phyloP scores from a whole-genome alignment of 2,797 vertebrate genomes.

The Macrochelys suwanniensis region DNA sequence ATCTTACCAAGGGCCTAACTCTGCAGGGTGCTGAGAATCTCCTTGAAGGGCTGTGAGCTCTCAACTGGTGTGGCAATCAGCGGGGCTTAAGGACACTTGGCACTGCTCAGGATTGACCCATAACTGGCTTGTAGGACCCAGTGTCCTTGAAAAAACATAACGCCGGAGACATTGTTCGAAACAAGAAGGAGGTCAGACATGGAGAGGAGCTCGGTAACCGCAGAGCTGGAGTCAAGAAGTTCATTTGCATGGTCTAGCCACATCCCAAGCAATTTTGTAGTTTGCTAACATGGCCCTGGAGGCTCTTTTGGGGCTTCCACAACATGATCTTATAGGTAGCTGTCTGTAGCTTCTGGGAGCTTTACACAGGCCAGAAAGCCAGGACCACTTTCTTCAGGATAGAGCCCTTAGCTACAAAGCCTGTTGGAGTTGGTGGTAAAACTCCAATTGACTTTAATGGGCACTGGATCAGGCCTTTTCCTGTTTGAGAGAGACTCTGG shows the following conservation, averaged over 20 bases:
- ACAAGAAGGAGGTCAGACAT: no score
- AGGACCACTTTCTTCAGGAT: background rate
- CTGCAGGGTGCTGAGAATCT: background rate
- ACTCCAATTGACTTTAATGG: background rate
- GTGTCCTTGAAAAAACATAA: background rate
- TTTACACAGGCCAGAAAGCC: background rate
- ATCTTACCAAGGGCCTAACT: background rate
- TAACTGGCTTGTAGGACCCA: no score
- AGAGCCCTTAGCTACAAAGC: background rate
- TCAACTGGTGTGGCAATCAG: no score
- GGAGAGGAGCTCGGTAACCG: background rate
- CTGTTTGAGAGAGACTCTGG: fast-evolving
- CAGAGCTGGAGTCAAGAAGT: background rate
- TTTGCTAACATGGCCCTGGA: no score
- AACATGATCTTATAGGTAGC: no score
- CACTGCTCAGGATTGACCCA: background rate
- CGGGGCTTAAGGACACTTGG: background rate
- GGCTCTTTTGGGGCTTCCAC: no score
- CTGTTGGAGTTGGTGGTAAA: background rate
- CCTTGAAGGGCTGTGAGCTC: no score
- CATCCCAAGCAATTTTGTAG: no score
- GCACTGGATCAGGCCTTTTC: background rate
- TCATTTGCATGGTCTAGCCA: no score
- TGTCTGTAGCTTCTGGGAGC: no score
- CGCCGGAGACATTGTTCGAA: background rate